These are phyloP conservation scores for Erythrocebus patas DNA, from an alignment of 2,113 vertebrate genomes.

Conservation along the genomic window DNA sequence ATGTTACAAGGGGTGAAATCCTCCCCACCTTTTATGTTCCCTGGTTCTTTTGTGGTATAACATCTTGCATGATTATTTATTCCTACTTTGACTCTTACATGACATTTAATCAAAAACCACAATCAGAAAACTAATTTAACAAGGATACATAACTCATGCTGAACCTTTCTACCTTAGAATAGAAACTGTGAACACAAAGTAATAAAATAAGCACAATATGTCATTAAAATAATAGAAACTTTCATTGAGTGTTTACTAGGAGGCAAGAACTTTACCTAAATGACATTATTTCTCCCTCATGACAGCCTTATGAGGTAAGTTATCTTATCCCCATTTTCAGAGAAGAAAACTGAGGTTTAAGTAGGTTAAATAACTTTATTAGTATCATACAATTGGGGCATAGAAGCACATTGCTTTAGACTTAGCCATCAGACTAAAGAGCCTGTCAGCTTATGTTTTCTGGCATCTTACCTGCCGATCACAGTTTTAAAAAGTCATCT, in stretches of 20 bases:
- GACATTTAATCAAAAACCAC: constrained; percentile 76
- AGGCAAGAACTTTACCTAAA: constrained; percentile 18
- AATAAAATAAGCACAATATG: neutral
- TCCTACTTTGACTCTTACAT: constrained; percentile 72
- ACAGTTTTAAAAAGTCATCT: neutral
- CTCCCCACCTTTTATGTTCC: constrained; percentile 13
- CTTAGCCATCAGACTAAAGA: neutral
- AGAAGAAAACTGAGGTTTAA: constrained; percentile 19
- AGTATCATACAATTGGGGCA: neutral
- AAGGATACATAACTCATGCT: constrained; percentile 61
- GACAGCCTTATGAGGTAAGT: neutral
- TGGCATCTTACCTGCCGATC: neutral
- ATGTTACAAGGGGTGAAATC: constrained; percentile 35
- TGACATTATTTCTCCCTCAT: neutral
- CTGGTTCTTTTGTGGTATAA: constrained; percentile 49
- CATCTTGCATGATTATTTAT: constrained; percentile 72
- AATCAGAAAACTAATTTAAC: constrained; percentile 76
- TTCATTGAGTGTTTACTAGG: constrained; percentile 6
- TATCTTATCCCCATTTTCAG: constrained; percentile 18
- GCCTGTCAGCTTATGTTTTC: neutral
- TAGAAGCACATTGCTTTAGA: neutral
- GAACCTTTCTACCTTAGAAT: constrained; percentile 54
- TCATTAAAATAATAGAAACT: constrained; percentile 16
- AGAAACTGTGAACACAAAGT: constrained; percentile 49
- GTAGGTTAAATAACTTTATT: neutral